Evolutionary conservation across 2,113 vertebrate genomes (phyloP).

Genomic region (Pteropus alecto): DNA sequence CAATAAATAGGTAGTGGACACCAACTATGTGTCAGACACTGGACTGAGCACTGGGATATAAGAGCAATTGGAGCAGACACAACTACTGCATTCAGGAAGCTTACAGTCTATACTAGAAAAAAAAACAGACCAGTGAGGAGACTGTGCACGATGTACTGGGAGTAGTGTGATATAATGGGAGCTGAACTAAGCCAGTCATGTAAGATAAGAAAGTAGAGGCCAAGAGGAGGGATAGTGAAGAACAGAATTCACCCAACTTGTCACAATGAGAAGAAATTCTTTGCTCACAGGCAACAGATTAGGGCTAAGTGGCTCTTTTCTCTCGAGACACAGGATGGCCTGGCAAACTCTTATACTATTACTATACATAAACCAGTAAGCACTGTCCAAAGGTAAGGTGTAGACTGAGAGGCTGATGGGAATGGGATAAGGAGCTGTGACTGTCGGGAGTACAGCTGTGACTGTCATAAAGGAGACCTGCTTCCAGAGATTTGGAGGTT

Average conservation of each 20-base stretch:
- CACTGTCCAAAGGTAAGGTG: background rate
- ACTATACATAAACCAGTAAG: background rate
- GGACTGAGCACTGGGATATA: background rate
- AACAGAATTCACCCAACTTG: background rate
- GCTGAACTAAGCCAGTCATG: background rate
- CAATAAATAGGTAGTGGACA: background rate
- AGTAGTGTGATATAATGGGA: background rate
- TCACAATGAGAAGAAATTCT: background rate
- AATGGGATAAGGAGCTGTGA: rapidly evolving
- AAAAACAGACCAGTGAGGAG: background rate
- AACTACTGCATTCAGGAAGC: background rate
- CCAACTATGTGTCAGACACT: background rate
- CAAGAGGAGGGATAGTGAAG: background rate
- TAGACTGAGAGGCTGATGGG: background rate
- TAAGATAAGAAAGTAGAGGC: background rate
- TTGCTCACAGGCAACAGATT: background rate
- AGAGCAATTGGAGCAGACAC: background rate
- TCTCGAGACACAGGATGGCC: background rate
- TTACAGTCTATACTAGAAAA: background rate
- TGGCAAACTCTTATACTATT: background rate
- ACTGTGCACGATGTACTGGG: background rate
- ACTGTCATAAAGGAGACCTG: background rate
- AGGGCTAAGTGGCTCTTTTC: background rate
- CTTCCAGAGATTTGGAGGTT: background rate
- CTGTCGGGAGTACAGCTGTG: too few relatives aligned